Base-by-base conservation (phyloP, 2,113 vertebrate species). In the Gnathonemus longibarbis region DNA sequence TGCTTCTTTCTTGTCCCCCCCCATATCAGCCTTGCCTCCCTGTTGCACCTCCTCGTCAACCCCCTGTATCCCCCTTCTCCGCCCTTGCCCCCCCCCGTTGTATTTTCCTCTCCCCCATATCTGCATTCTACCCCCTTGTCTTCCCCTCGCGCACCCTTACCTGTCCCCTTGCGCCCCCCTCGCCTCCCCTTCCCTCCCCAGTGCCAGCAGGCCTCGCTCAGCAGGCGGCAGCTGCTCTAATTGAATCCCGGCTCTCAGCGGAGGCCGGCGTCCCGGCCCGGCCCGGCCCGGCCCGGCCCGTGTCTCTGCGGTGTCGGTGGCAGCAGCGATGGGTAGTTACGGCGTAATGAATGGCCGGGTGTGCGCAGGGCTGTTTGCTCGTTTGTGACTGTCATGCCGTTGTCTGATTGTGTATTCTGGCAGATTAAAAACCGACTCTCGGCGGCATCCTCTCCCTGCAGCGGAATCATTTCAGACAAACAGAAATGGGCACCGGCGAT, bases 331-430 rank as follows among this genome's bases (percentile, higher is more conserved):
- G 91, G 92, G 92, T 93, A 91, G 91, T 95, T 93, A 93, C 93
- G 89, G 85, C 70, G 21, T 93, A 94, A 95, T 94, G 92, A 94
- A 94, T 94, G 93, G 91, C 92, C 92, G 90, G 90, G 91, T 92
- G 88, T 77, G 45, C n/a, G 92, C 91, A 70, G 91, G 91, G 93
- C 93, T 94, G 94, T 95, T 93, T 93, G 94, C 94, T 94, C 94
- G 91, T 94, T 95, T 94, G 94, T 94, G 92, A 94, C 92, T 94
- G 93, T 94, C 93, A 93, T 89, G 89, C 91, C 92, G 92, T 92
- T 93, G 94, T 93, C 94, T 87, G 89, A 74, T 87, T 87, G 84
- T 27, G 66, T 87, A 87, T 90, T 87, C 84, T 46, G 6, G 31
- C 89, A 90, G 89, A 90, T 87, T 87, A 87, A 87, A 87, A 74